Evolutionary conservation across 2,888 invertebrate genomes (phyloP), one percentile per base, ranked within the genome.

Genomic region (Synergus gifuensis): DNA sequence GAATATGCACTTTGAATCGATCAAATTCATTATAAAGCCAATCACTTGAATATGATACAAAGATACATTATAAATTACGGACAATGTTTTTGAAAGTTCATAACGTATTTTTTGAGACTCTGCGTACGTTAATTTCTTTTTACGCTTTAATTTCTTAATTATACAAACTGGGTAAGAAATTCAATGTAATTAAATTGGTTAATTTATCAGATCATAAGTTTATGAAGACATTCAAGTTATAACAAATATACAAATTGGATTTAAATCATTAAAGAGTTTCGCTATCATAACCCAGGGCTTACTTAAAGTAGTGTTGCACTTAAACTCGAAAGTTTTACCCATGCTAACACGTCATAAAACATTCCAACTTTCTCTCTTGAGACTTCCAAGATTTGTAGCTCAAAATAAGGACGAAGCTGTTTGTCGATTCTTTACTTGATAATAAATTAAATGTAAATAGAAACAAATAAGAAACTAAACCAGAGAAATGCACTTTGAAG

Each of bases 1-100:
- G 28, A 69, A 54, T 9, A 16, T 73, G 49, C 54, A 8, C 49
- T 73, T 54, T 36, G 49, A 54, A 36, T 49, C 49, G 69, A 28
- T 73, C 49, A 54, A 73, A 36, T 73, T n/a, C n/a, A n/a, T n/a
- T n/a, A n/a, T n/a, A n/a, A n/a, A n/a, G n/a, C n/a, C n/a, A n/a
- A n/a, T n/a, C n/a, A n/a, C n/a, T n/a, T n/a, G n/a, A n/a, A n/a
- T n/a, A n/a, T n/a, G n/a, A n/a, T n/a, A n/a, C n/a, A 40, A 40
- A 40, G 40, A 4, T 40, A 40, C n/a, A n/a, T n/a, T n/a, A n/a
- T n/a, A n/a, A n/a, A n/a, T n/a, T n/a, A n/a, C n/a, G n/a, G n/a
- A n/a, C n/a, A n/a, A n/a, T n/a, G n/a, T n/a, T n/a, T n/a, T n/a
- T n/a, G n/a, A n/a, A n/a, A n/a, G n/a, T n/a, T n/a, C n/a, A n/a